Conservation (phyloP, 2,113 vertebrate genomes). For the Caloenas nicobarica region DNA sequence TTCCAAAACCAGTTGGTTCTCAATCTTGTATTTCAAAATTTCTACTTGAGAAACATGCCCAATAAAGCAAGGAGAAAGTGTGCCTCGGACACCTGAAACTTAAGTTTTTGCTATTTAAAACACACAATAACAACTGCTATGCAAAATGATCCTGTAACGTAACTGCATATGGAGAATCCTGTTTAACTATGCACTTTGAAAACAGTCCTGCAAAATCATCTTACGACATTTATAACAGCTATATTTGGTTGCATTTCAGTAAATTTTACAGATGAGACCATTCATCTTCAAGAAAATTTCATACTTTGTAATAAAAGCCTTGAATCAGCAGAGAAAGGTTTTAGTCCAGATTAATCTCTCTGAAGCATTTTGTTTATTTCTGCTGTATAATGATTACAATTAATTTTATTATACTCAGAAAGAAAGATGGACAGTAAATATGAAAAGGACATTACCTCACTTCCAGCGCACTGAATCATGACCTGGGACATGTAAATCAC, state of each 20-base stretch:
- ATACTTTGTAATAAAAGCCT: not conserved
- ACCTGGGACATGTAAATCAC: conserved; percentile 98
- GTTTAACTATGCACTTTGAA: not conserved
- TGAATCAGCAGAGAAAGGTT: not conserved
- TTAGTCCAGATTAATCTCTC: not conserved
- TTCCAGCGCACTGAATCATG: conserved; percentile 88
- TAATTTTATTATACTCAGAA: not conserved
- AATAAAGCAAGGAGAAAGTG: not conserved
- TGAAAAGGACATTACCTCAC: conserved; percentile 78
- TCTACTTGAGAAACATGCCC: not conserved
- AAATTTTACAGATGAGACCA: not conserved
- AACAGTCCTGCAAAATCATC: not conserved
- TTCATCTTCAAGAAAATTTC: not conserved
- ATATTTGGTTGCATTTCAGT: not conserved
- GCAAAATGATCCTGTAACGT: not conserved
- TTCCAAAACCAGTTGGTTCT: not conserved
- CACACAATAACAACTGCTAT: rapidly evolving
- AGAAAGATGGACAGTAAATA: not conserved
- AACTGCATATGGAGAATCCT: not conserved
- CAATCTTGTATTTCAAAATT: not conserved
- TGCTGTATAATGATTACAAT: not conserved
- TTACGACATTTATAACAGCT: not conserved
- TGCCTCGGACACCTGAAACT: not conserved
- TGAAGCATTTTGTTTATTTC: not conserved
- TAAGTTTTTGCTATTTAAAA: not conserved